A percentile compares a stretch with the other conserved stretches of the same genome.
Conservation (phyloP, 2,113 vertebrate genomes). For the Atrichornis clamosus region DNA sequence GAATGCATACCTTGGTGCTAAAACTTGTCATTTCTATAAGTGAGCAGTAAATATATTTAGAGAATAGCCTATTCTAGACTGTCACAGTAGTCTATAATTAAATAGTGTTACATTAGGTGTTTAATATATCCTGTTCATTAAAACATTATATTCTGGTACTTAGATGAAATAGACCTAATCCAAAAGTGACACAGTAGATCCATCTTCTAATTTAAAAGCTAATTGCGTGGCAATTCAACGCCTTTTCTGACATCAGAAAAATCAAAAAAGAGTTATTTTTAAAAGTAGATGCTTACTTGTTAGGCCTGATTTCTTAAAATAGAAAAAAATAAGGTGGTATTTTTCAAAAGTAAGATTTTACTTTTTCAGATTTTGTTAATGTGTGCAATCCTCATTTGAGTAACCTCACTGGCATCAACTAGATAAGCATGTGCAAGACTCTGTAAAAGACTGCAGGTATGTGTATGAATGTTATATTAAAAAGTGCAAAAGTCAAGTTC, state of each 20-base stretch:
- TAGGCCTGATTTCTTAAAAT: neutral
- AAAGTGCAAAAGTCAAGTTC: neutral
- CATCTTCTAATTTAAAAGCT: neutral
- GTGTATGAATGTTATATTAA: neutral
- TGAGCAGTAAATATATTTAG: neutral
- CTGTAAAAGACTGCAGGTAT: neutral
- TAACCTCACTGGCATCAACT: neutral
- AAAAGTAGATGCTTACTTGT: neutral
- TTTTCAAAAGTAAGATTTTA: neutral
- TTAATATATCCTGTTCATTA: neutral
- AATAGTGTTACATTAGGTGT: neutral
- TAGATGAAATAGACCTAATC: neutral
- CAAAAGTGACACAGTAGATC: neutral
- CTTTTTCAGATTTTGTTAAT: neutral
- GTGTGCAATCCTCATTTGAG: neutral
- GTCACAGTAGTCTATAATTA: neutral
- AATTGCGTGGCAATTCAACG: neutral
- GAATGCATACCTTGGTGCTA: neutral
- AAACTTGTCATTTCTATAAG: neutral
- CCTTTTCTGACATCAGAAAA: neutral
- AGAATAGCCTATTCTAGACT: neutral
- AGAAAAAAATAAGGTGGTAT: neutral
- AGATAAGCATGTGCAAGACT: neutral
- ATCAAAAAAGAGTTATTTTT: neutral
- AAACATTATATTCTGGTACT: neutral